Evolutionary conservation across 2,113 vertebrate species (phyloP), one percentile per base, ranked within the genome.

Genomic region (Arothron firmamentum): DNA sequence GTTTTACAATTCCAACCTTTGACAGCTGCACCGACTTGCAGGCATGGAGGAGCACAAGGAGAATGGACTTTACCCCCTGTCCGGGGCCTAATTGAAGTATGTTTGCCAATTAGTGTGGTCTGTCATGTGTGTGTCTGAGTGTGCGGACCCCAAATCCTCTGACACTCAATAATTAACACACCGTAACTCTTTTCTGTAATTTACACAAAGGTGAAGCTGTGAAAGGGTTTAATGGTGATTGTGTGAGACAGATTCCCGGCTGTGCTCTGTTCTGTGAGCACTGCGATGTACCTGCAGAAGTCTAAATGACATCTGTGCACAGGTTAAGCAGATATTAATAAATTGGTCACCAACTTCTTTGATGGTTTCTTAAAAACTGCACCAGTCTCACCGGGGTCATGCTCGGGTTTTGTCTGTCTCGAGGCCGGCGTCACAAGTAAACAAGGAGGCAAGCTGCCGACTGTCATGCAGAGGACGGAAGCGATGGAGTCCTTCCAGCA

Each of bases 401-500:
- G 58, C 43, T 71, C 43, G 50, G 53, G 6, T 62, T 49, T 75
- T 34, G 38, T 23, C 67, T 66, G 48, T 55, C 13, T 38, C 18
- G 31, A 56, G 46, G 41, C 51, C 51, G 6, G 50, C 23, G 25
- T 52, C 56, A 62, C 50, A 43, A 43, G 52, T 4, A 45, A 13
- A 52, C 59, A 46, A 50, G 42, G 34, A 68, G 31, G n/a, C 23
- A 46, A 42, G 20, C 56, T 55, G 57, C 50, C 41, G 48, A 52
- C 45, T 41, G 56, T 10, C 19, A 59, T 3, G 14, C 17, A 21
- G 42, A 48, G 21, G 25, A 38, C 43, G 28, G 34, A 62, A 48
- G 13, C 7, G 20, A 45, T 16, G 17, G 62, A 64, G 43, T 4
- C 9, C 65, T 52, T 11, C 28, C 9, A 43, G n/a, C 52, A 19